Percentiles rank a stretch among this genome's conserved stretches.
Evolutionary conservation across 2,888 invertebrate genomes (phyloP).

Genomic region (Mythimna pallens): DNA sequence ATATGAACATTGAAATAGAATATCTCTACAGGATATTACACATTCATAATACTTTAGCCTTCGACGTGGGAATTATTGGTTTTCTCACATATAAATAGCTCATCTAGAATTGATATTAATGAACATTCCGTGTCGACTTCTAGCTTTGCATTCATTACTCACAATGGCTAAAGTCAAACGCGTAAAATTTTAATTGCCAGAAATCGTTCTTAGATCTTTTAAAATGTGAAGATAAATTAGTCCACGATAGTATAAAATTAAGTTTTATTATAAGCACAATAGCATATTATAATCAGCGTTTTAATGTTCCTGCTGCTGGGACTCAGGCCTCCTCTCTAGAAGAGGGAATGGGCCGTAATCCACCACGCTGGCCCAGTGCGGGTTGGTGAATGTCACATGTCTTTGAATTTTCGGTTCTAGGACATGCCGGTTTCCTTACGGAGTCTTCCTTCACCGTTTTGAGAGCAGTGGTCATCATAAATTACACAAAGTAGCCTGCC

Average conservation of each 20-base stretch:
- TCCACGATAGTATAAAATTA: slow-evolving; percentile 35
- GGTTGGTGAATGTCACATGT: too few species aligned
- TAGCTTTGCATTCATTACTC: slow-evolving; percentile 36
- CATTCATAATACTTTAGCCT: slow-evolving; percentile 23
- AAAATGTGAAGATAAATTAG: slow-evolving; percentile 24
- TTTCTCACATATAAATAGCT: slow-evolving; percentile 39
- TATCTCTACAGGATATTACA: slow-evolving; percentile 25
- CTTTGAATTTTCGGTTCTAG: too few species aligned
- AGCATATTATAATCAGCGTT: too few species aligned
- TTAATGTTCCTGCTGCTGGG: too few species aligned
- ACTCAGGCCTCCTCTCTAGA: too few species aligned
- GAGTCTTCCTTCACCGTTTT: too few species aligned
- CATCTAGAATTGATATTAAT: slow-evolving; percentile 24
- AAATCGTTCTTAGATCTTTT: slow-evolving; percentile 16
- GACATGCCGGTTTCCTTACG: too few species aligned
- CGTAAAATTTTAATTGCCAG: slow-evolving; percentile 39
- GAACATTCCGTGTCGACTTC: slow-evolving; percentile 34
- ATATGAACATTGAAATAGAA: slow-evolving; percentile 1
- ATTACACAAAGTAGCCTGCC: too few species aligned
- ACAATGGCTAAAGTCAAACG: slow-evolving; percentile 27
- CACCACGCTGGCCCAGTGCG: too few species aligned
- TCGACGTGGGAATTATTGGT: slow-evolving; percentile 43
- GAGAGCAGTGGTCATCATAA: too few species aligned
- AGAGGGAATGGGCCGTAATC: too few species aligned
- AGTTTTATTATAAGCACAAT: slow-evolving; percentile 11